Evolutionary conservation across 2,113 vertebrate species (phyloP), one percentile per base, ranked within the genome.

Genomic region (Puntigrus tetrazona): DNA sequence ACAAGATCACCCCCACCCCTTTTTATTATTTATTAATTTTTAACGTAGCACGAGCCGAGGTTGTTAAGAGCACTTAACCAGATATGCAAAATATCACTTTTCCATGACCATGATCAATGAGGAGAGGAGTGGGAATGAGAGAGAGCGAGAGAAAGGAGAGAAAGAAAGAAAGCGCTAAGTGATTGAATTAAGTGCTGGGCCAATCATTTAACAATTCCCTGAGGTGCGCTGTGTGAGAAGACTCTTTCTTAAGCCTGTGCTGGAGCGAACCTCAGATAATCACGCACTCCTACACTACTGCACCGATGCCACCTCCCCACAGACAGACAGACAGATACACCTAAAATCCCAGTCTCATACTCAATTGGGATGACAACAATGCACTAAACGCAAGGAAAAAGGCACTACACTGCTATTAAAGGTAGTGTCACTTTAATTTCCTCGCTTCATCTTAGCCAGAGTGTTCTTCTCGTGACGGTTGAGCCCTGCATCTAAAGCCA

Each of bases 21-120:
- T 88, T 92, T 93, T 80, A 80, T 93, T 92, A 92, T 93, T 92
- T 93, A 93, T 93, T 92, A 81, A 87, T 92, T 93, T 90, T 93
- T 92, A 96, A 96, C 94, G 93, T 92, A 92, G 95, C 93, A 80
- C 93, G 95, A 95, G 95, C 95, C 95, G 94, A 95, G 95, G 94
- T 96, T 97, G 96, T 97, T 98, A 97, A 96, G 95, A 96, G 94
- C 96, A 95, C 96, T 98, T 98, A 97, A 94, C 94, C 94, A 96
- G 95, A 97, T 96, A 97, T 96, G 96, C 95, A 96, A 98, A 98
- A 95, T 94, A 95, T 96, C 95, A 93, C 93, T 95, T 95, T 94
- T 94, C 94, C 95, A 94, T 93, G 95, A 96, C 93, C 90, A 93
- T 96, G 94, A 96, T 97, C 97, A 96, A 96, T 95, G 95, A 94